Conservation (phyloP, 2,797 vertebrate genomes). For the Leucoraja ocellata region DNA sequence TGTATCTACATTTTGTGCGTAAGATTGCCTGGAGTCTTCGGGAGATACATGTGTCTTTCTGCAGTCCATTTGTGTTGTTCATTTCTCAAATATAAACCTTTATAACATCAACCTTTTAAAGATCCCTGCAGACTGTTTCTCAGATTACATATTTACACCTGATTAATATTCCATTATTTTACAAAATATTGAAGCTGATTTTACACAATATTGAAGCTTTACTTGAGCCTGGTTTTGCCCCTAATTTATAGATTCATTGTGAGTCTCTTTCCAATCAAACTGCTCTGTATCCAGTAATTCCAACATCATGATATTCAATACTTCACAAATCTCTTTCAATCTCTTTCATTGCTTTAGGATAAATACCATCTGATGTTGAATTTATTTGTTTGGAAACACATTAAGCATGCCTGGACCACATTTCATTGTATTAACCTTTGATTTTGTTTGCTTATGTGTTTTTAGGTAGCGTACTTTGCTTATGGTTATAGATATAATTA, state of each 20-base stretch:
- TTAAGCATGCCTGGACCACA: not conserved
- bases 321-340: conserved; percentile 19
- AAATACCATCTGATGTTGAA: conserved; percentile 4
- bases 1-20: not conserved
- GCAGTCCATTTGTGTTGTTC: not conserved
- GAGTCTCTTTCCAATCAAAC: not conserved
- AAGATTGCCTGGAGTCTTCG: not conserved
- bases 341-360: not conserved
- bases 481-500: not conserved
- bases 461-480: not conserved
- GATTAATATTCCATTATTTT: not conserved
- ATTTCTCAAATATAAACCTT: not conserved
- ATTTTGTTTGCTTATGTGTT: not conserved
- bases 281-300: not conserved
- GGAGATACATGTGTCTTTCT: not conserved
- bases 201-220: not conserved
- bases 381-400: not conserved
- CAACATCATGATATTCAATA: not conserved
- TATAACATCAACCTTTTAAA: not conserved
- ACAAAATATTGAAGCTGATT: not conserved
- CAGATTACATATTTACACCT: not conserved
- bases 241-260: not conserved
- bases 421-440: not conserved
- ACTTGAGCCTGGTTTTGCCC: not conserved
- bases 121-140: not conserved